Evolutionary conservation across 1,140 invertebrate genomes (phyloP), one percentile per base, ranked within the genome.

Genomic region (Heliconius melpomene): DNA sequence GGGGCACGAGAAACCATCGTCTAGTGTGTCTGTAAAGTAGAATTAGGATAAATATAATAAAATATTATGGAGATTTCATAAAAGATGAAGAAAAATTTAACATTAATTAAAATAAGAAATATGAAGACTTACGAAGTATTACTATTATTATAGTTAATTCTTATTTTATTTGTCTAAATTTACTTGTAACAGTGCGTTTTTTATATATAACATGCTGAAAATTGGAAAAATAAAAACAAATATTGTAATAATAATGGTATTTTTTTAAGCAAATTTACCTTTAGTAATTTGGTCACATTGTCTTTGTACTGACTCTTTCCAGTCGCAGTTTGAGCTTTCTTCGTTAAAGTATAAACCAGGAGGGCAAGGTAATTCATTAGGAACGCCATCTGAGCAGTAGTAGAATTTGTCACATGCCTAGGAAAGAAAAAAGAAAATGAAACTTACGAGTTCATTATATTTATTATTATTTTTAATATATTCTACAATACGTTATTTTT

Each of bases 321-420:
- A 98, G 40, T 97, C 96, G 88, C 97, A 98, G 78, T 96, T 97
- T 36, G 96, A 96, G 75, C 95, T 95, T 23, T 96, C 95, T 77
- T 97, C 96, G 86, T 98, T 97, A 91, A 97, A 98, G 81, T 97
- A 95, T n/a, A 98, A 94, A 20, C 97, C 97, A 23, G 97, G 97
- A 1, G 97, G 97, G 90, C 98, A 98, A 0, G 97, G 96, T 82
- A 97, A 95, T 78, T 96, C 95, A 78, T 96, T 96, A n/a, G 96
- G 95, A 0, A 96, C 92, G 16, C 97, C 97, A 79, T 97, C 97
- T 0, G 97, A 96, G 90, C 97, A 98, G 89, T 97, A 97, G 89
- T 97, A 96, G 92, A 98, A 98, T 87, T 97, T 97, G 88, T 97
- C 97, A 84, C 98, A 98, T 1, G 96, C 96, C 94, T 95, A 26